These are phyloP conservation scores for Apistogramma diplotaenia DNA, from an alignment of 2,113 vertebrate genomes.

Conservation along the genomic window DNA sequence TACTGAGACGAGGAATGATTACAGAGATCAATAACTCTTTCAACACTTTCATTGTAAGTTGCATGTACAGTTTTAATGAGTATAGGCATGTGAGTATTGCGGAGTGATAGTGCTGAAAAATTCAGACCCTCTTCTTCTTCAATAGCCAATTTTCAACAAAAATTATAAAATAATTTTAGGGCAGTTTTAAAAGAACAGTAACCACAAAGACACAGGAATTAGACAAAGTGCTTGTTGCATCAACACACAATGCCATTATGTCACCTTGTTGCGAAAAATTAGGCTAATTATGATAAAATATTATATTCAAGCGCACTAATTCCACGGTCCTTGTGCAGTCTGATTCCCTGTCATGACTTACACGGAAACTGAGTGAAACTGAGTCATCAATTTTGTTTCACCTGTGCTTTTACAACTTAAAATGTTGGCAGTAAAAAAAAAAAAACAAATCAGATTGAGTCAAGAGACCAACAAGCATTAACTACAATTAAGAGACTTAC, in stretches of 20 bases:
- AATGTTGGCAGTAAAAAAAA: neutral
- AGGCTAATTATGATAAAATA: neutral
- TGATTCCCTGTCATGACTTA: neutral
- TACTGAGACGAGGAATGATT: neutral
- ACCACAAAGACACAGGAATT: neutral
- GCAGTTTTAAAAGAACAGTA: neutral
- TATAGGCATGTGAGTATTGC: neutral
- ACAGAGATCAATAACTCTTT: neutral
- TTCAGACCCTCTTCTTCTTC: neutral
- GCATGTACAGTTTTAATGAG: neutral
- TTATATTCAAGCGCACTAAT: neutral
- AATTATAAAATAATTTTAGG: neutral
- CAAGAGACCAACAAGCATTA: slow-evolving; percentile 53
- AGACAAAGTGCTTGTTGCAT: neutral
- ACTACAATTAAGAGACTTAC: slow-evolving; percentile 63
- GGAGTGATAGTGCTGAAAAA: neutral
- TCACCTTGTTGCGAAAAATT: neutral
- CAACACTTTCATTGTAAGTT: neutral
- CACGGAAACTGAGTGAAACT: neutral
- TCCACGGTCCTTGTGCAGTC: neutral
- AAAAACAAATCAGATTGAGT: slow-evolving; percentile 28
- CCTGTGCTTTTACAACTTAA: neutral
- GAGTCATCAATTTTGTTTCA: neutral
- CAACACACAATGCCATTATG: neutral
- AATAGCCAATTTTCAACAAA: neutral